Percentiles rank a stretch among this genome's conserved stretches.
These are phyloP conservation scores for Ictidomys tridecemlineatus DNA, from an alignment of 2,113 vertebrate genomes.

Conservation along the genomic window DNA sequence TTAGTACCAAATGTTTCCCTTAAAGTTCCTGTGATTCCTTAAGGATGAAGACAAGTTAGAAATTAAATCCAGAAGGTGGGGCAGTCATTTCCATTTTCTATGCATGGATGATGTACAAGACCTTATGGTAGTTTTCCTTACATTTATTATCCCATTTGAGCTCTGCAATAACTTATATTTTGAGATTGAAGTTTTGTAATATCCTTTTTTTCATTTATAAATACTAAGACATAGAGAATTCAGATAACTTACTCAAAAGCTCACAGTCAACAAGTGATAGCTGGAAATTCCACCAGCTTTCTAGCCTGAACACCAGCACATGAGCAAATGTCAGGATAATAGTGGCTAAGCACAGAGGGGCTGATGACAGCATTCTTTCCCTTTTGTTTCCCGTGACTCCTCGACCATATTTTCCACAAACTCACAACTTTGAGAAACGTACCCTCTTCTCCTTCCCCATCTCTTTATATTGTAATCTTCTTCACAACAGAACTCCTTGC, in stretches of 20 bases:
- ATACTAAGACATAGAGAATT: not conserved
- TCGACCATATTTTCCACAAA: not conserved
- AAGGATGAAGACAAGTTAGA: not conserved
- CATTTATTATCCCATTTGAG: not conserved
- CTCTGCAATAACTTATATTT: not conserved
- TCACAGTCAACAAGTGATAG: too few relatives aligned
- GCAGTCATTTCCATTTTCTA: not conserved
- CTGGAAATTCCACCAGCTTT: not conserved
- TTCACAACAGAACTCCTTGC: not conserved
- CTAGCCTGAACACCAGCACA: not conserved
- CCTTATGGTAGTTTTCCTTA: not conserved
- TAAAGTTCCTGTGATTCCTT: not conserved
- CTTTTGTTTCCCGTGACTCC: not conserved
- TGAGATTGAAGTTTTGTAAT: not conserved
- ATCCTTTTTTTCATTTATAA: not conserved
- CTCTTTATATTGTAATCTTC: not conserved
- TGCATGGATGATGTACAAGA: not conserved
- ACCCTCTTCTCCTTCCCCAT: rapidly evolving
- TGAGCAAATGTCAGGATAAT: not conserved
- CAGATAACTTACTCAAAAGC: not conserved
- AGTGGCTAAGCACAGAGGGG: rapidly evolving
- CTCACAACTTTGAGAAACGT: not conserved
- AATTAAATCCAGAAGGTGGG: not conserved
- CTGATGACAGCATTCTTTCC: not conserved
- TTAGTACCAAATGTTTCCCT: not conserved